phyloP scores from a whole-genome alignment of 92 coral and sea anemone species.

The Virgularia gustaviana region DNA sequence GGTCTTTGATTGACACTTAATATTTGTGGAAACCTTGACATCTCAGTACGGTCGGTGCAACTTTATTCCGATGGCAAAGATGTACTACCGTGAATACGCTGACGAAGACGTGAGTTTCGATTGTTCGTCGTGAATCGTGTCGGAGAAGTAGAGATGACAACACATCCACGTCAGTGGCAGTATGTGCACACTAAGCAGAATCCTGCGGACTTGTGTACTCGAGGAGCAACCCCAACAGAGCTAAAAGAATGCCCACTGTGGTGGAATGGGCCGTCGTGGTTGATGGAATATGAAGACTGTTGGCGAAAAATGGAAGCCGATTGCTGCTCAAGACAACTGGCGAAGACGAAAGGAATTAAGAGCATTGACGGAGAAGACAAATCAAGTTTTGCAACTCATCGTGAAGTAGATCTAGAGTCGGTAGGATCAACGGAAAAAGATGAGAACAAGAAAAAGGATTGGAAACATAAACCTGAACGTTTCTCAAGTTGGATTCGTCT shows the following conservation, averaged over 20 bases:
- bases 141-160: slow-evolving; percentile 48
- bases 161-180: slow-evolving; percentile 52
- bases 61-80: slow-evolving; percentile 30
- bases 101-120: slow-evolving; percentile 41
- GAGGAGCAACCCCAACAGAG: slow-evolving; percentile 43
- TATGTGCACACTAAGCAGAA: slow-evolving; percentile 51
- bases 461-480: slow-evolving; percentile 52
- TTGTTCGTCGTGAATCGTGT: slow-evolving; percentile 62
- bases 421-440: no score
- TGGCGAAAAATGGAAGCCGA: slow-evolving; percentile 60
- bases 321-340: no score
- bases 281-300: slow-evolving; percentile 19
- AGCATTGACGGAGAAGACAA: no score
- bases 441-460: no score
- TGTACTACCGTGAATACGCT: slow-evolving; percentile 58
- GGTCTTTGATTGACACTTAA: no score
- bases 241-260: slow-evolving; percentile 38
- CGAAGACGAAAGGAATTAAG: no score
- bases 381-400: slow-evolving; percentile 26
- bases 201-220: slow-evolving; percentile 48
- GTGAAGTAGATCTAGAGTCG: neutral
- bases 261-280: slow-evolving; percentile 60
- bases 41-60: no score
- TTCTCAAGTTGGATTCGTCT: slow-evolving; percentile 41
- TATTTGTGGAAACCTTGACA: no score